Base-by-base conservation (phyloP, 2,113 vertebrate genomes). In the Lipophrys pholis region DNA sequence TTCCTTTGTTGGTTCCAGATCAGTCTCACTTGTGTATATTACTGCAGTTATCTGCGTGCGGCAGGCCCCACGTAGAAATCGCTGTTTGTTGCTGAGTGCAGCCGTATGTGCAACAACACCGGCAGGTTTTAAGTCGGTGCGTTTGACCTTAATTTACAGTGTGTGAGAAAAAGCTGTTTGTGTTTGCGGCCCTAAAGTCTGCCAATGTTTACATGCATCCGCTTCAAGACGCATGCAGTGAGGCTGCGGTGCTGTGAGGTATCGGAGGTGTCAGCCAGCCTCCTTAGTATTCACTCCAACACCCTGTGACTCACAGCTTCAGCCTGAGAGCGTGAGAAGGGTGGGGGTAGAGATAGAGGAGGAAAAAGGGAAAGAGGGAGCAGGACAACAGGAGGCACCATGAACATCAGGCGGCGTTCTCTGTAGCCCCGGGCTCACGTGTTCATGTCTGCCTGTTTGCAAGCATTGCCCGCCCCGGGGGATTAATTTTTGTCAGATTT, bases 221-320 rank as follows among this genome's bases (percentile, higher is more conserved):
- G 45, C 42, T 69, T 76, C 48, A 72, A 84, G 21, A 30, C 59
- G 51, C 73, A 52, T 77, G 73, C 76, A 58, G 42, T 69, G 69
- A 46, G 75, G 86, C 70, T 84, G 78, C 80, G 80, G 75, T 78
- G 82, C 81, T 76, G 75, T 81, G 81, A 70, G 59, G 82, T 87
- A 66, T 69, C 80, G 82, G 82, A 85, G 82, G 90, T 92, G 90
- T 90, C 85, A 83, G 82, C 82, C 81, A 75, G 66, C 80, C 89
- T 94, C 80, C 83, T 94, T 93, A 92, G 92, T 94, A 94, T 95
- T 94, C 94, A 80, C 82, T 90, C 81, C 93, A 86, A 83, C 90
- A 89, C 90, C 76, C 89, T 77, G 87, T 93, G 93, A 93, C 88
- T 95, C 93, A 93, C 90, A 83, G 92, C 83, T 82, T 89, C 80